These are phyloP conservation scores for Erythrolamprus reginae DNA, from an alignment of 2,113 vertebrate species.

Conservation along the genomic window DNA sequence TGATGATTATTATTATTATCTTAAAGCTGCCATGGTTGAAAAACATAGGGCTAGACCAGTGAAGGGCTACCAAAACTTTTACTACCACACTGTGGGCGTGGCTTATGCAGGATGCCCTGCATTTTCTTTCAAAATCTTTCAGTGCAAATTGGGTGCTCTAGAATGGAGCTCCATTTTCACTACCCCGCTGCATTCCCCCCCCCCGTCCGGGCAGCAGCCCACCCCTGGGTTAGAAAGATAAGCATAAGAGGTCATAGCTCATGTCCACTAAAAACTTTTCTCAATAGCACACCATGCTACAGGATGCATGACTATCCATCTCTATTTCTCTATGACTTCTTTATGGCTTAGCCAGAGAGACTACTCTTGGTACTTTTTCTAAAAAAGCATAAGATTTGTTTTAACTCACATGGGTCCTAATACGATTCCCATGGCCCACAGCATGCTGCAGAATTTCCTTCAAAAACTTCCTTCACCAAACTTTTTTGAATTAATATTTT, in stretches of 20 bases:
- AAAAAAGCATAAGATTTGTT: background rate
- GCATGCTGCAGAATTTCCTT: background rate
- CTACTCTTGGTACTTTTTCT: background rate
- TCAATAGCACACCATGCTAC: background rate
- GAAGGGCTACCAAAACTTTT: no score
- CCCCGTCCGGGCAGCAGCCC: no score
- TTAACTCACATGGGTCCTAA: background rate
- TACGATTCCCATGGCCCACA: background rate
- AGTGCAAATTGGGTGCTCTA: no score
- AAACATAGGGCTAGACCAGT: no score
- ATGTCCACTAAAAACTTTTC: background rate
- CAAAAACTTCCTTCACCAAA: background rate
- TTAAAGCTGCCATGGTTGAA: no score
- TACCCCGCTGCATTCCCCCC: no score
- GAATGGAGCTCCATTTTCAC: no score
- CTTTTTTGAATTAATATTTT: background rate
- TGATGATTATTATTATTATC: no score
- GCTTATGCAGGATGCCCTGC: no score
- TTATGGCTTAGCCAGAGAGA: background rate
- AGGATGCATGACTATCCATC: background rate
- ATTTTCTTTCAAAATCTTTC: no score
- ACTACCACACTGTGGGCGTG: no score
- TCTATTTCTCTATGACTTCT: background rate
- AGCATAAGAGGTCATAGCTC: background rate
- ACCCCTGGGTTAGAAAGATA: slow-evolving; percentile 17